Evolutionary conservation across 1,140 invertebrate genomes (phyloP).

Genomic region (Paralvinella palmiformis): DNA sequence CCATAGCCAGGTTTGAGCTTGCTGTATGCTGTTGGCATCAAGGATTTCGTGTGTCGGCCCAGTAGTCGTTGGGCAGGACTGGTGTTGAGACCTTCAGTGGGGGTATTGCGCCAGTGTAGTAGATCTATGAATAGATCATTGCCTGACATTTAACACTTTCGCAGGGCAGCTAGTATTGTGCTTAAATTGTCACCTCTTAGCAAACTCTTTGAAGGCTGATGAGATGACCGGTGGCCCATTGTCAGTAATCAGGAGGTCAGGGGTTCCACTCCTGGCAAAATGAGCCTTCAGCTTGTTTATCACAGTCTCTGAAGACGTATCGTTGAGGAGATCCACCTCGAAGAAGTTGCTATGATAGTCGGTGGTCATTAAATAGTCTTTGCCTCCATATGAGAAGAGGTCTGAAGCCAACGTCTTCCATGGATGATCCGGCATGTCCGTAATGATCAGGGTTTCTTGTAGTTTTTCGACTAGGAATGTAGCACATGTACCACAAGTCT

Average conservation of each 20-base stretch:
- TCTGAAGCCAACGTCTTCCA: constrained; percentile 25
- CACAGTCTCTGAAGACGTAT: neutral
- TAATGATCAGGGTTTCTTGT: neutral
- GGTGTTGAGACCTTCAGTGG: constrained; percentile 9
- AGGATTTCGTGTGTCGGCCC: neutral
- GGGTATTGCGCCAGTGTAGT: constrained; percentile 20
- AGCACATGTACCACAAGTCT: constrained; percentile 2
- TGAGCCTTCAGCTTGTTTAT: neutral
- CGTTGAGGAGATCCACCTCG: constrained; percentile 8
- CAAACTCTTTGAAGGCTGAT: constrained; percentile 25
- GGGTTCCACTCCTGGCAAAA: constrained; percentile 15
- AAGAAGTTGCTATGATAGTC: constrained; percentile 10
- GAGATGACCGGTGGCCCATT: constrained; percentile 28
- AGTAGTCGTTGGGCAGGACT: neutral
- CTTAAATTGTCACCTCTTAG: constrained; percentile 21
- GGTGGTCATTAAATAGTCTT: neutral
- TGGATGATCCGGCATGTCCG: constrained; percentile 16
- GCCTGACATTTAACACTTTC: neutral
- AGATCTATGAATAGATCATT: constrained; percentile 18
- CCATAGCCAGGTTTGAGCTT: neutral
- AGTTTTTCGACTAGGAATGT: neutral
- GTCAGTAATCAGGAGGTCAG: constrained; percentile 20
- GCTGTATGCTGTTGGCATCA: neutral
- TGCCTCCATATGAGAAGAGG: constrained; percentile 11
- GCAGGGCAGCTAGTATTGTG: constrained; percentile 8